These are phyloP conservation scores for Drosophila nannoptera DNA, from an alignment of 1,140 invertebrate genomes.

Conservation along the genomic window DNA sequence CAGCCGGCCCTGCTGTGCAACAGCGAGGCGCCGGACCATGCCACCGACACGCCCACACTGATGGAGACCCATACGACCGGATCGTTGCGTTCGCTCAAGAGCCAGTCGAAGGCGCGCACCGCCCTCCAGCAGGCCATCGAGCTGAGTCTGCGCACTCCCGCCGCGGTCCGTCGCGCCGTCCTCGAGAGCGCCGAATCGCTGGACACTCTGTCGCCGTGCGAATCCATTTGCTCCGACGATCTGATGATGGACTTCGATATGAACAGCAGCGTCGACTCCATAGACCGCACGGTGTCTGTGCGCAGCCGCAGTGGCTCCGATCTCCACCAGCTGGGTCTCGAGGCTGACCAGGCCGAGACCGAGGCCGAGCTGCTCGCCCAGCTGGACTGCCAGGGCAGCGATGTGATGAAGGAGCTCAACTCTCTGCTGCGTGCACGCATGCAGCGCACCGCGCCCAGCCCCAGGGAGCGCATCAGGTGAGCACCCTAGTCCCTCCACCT, in stretches of 20 bases:
- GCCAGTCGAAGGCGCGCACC: constrained; percentile 67
- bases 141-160: constrained; percentile 77
- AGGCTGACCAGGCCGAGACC: constrained; percentile 51
- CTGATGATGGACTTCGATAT: constrained; percentile 90
- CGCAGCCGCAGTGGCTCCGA: constrained; percentile 80
- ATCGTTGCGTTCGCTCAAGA: constrained; percentile 71
- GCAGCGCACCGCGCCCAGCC: constrained; percentile 49
- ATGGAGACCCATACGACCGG: constrained; percentile 70
- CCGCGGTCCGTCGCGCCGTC: constrained; percentile 59
- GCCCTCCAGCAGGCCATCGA: constrained; percentile 75
- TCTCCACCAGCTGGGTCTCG: constrained; percentile 80
- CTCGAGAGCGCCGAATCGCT: constrained; percentile 83
- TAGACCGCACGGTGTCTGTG: constrained; percentile 80
- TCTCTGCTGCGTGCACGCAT: constrained; percentile 48
- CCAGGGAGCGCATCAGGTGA: constrained; percentile 67
- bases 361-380: constrained; percentile 80
- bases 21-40: constrained; percentile 63
- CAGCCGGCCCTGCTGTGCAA: constrained; percentile 91
- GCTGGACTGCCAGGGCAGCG: constrained; percentile 80
- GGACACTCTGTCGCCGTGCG: constrained; percentile 87
- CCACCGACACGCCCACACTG: constrained; percentile 71
- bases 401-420: constrained; percentile 81
- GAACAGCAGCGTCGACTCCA: constrained; percentile 86
- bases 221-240: constrained; percentile 89
- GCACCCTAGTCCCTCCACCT: constrained; percentile 32